phyloP scores from a whole-genome alignment of 2,797 vertebrate species.

The Mormyrops boulengeri region DNA sequence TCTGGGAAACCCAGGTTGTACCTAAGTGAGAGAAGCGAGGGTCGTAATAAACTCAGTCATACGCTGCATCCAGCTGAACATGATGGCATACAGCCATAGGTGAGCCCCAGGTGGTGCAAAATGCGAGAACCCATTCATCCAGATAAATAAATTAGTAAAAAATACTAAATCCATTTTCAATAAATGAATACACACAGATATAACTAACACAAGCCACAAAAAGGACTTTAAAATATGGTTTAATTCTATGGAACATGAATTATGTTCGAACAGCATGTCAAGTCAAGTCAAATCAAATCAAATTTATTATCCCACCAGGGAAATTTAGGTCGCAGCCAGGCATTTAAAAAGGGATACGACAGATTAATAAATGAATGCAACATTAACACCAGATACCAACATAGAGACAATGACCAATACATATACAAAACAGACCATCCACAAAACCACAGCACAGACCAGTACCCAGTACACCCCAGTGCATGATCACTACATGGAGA shows the following conservation, averaged over 20 bases:
- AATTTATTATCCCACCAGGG: no score
- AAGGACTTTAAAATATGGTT: not conserved
- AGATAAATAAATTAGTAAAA: not conserved
- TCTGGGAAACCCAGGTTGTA: constrained; percentile 29
- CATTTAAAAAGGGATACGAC: no score
- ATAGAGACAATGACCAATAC: no score
- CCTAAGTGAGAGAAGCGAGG: not conserved
- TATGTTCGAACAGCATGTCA: not conserved
- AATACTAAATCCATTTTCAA: not conserved
- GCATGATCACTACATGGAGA: no score
- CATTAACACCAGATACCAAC: no score
- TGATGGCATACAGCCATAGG: not conserved
- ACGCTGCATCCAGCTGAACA: not conserved
- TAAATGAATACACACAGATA: not conserved
- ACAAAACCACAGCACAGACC: no score
- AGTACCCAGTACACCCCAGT: no score
- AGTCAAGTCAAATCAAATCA: no score
- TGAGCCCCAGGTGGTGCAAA: not conserved
- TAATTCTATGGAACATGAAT: not conserved
- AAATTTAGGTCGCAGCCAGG: no score
- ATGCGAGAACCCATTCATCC: not conserved
- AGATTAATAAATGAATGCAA: no score
- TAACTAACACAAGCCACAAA: not conserved
- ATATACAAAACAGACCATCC: no score
- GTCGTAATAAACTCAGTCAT: not conserved